Evolutionary conservation across 2,888 invertebrate genomes (phyloP).

Genomic region (Diadegma fenestrale): DNA sequence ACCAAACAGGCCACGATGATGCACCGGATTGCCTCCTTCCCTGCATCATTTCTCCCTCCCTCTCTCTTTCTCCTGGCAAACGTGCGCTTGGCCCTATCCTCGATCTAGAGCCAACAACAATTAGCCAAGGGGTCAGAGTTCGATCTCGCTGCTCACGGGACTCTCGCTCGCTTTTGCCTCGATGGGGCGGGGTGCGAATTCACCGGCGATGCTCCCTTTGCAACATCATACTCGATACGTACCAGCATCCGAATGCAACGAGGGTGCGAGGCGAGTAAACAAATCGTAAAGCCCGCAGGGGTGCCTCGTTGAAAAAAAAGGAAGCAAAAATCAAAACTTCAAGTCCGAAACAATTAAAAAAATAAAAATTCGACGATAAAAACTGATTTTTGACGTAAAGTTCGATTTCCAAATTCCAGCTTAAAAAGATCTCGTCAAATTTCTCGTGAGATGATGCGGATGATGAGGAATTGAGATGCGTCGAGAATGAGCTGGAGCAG

Average conservation of each 20-base stretch:
- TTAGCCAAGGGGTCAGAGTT: slow-evolving; percentile 84
- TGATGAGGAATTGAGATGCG: slow-evolving; percentile 46
- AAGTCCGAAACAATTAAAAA: no score
- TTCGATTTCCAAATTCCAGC: no score
- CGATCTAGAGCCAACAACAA: slow-evolving; percentile 84
- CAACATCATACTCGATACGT: slow-evolving; percentile 17
- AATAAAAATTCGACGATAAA: no score
- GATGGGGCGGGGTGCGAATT: slow-evolving; percentile 71
- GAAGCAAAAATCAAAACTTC: not conserved
- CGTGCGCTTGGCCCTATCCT: slow-evolving; percentile 76
- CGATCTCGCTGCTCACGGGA: slow-evolving; percentile 77
- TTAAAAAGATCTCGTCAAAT: not conserved
- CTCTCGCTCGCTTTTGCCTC: slow-evolving; percentile 75
- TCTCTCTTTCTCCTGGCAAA: slow-evolving; percentile 50
- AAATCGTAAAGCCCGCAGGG: slow-evolving; percentile 79
- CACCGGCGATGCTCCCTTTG: slow-evolving; percentile 48
- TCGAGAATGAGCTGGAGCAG: slow-evolving; percentile 18
- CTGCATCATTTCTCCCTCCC: slow-evolving; percentile 25
- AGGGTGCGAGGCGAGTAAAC: slow-evolving; percentile 79
- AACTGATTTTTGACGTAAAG: no score
- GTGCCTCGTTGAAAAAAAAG: not conserved
- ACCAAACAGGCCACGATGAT: slow-evolving; percentile 60
- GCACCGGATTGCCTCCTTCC: slow-evolving; percentile 61
- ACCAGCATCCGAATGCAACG: slow-evolving; percentile 5
- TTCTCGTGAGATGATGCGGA: slow-evolving; percentile 25